phyloP scores from a whole-genome alignment of 2,797 vertebrate genomes.

The Thunnus albacares region DNA sequence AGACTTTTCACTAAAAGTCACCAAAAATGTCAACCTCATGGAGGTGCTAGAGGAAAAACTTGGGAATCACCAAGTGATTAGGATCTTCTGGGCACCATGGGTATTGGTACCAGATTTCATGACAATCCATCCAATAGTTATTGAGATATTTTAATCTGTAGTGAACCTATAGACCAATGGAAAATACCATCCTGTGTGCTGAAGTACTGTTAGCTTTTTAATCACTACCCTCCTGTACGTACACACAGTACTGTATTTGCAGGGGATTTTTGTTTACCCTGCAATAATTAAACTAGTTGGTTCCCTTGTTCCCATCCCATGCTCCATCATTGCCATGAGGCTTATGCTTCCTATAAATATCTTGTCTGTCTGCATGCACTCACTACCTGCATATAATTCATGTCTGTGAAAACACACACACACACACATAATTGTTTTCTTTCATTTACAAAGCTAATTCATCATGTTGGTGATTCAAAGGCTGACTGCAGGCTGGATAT shows the following conservation, averaged over 20 bases:
- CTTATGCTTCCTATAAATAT: constrained; percentile 61
- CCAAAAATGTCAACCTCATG: too few species aligned
- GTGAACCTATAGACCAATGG: too few species aligned
- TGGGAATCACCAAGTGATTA: too few species aligned
- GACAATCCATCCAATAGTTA: too few species aligned
- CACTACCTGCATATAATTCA: constrained; percentile 44
- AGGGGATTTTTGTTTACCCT: constrained; percentile 40
- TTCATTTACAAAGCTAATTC: constrained; percentile 27
- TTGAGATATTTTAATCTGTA: too few species aligned
- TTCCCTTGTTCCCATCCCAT: constrained; percentile 47
- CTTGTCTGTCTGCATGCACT: constrained; percentile 49
- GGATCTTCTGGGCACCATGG: too few species aligned
- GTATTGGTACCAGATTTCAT: too few species aligned
- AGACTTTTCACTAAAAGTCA: too few species aligned
- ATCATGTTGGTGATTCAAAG: constrained; percentile 18
- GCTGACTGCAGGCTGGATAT: constrained; percentile 19
- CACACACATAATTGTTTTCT: constrained; percentile 16
- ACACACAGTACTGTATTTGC: not conserved
- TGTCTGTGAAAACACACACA: constrained; percentile 11
- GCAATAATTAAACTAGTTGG: constrained; percentile 47
- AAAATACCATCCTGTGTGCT: too few species aligned
- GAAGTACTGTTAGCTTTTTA: not conserved
- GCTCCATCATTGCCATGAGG: constrained; percentile 30
- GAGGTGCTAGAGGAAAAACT: too few species aligned
- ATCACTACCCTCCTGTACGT: not conserved